These are phyloP conservation scores for Columbina picui DNA, from an alignment of 2,113 vertebrate genomes.

Conservation along the genomic window DNA sequence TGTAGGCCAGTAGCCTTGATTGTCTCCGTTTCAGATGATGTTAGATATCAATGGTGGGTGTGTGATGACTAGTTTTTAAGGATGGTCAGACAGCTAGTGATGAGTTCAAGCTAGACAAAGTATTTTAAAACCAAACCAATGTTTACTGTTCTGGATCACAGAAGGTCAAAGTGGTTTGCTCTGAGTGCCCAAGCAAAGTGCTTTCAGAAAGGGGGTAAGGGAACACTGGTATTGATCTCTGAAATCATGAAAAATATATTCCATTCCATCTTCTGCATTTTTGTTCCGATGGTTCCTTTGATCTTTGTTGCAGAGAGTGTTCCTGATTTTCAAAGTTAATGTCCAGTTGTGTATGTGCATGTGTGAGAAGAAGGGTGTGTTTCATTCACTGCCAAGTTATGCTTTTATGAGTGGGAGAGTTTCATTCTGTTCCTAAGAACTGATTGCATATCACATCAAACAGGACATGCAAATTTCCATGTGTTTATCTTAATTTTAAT, in stretches of 20 bases:
- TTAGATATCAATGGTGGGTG: neutral
- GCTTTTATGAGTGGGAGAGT: slow-evolving; percentile 20
- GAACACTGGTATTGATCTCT: neutral
- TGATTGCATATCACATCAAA: neutral
- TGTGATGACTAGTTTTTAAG: neutral
- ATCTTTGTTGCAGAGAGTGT: neutral
- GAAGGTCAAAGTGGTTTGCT: neutral
- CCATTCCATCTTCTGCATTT: neutral
- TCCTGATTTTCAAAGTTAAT: slow-evolving; percentile 18
- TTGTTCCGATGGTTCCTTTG: slow-evolving; percentile 13
- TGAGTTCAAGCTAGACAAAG: neutral
- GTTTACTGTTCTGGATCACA: neutral
- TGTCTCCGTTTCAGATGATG: neutral
- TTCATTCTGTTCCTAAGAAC: neutral
- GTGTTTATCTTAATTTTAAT: neutral
- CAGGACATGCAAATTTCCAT: neutral
- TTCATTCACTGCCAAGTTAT: slow-evolving; percentile 33
- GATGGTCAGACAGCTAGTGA: neutral
- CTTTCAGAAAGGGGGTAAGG: neutral
- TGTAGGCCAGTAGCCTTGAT: neutral
- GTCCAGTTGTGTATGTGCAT: slow-evolving; percentile 1
- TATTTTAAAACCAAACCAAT: neutral
- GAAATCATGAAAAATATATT: slow-evolving; percentile 1
- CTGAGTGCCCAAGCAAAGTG: neutral
- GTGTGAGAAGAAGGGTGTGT: slow-evolving; percentile 21